A percentile compares a stretch with the other conserved stretches of the same genome.
Evolutionary conservation across 2,888 invertebrate genomes (phyloP).

Genomic region (Amphimallon solstitiale): DNA sequence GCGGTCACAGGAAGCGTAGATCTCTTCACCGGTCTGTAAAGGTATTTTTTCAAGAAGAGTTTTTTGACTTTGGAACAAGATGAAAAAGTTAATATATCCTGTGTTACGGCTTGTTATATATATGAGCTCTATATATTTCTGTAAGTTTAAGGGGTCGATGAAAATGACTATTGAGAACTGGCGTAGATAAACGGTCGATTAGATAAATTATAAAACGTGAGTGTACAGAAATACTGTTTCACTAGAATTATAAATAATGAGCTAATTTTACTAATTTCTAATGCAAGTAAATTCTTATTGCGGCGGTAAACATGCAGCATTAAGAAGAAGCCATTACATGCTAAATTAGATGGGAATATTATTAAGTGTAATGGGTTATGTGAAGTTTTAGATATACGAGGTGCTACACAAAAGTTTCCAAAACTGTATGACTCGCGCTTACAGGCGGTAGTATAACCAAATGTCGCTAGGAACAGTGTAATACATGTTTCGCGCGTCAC

Average conservation of each 20-base stretch:
- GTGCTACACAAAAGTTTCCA: too few species aligned
- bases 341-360: too few species aligned
- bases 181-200: slow-evolving; percentile 18
- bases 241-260: slow-evolving; percentile 25
- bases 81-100: not conserved
- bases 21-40: not conserved
- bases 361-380: too few species aligned
- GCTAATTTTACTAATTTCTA: slow-evolving; percentile 2
- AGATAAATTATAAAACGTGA: slow-evolving; percentile 21
- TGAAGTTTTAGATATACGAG: too few species aligned
- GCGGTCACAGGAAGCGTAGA: not conserved
- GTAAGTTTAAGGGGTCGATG: not conserved
- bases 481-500: too few species aligned
- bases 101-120: too few species aligned
- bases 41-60: not conserved
- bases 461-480: too few species aligned
- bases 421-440: too few species aligned
- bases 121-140: too few species aligned
- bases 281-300: not conserved
- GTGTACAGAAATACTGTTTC: not conserved
- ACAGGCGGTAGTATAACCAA: too few species aligned
- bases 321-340: too few species aligned
- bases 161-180: slow-evolving; percentile 8
- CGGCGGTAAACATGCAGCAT: too few species aligned
- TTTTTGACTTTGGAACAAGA: not conserved